Base-by-base conservation (phyloP, 37 sponge, comb jelly and placozoan genomes). In the Dysidea cf. avara region DNA sequence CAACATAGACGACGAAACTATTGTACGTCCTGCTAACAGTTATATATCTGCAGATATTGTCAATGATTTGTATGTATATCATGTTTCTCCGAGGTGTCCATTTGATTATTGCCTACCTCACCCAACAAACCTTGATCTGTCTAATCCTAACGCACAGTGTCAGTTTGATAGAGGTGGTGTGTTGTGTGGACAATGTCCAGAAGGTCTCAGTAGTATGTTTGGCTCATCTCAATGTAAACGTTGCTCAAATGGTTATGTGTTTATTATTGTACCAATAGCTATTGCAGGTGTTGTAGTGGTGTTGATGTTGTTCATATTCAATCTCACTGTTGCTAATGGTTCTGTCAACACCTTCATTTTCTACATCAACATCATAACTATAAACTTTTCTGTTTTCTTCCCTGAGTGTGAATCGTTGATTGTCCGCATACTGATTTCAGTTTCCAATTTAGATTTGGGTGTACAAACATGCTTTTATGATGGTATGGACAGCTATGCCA, bases 281-380 rank as follows among this genome's bases (percentile, higher is more conserved):
- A 3, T 38, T 26, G 51, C 53, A 32, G 5, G 31, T 17, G 71
- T 53, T n/a, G n/a, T n/a, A n/a, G n/a, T 70, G 0, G 71, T 80
- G 7, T 14, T 80, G 5, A 20, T 80, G 5, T 61, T 80, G n/a
- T 36, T 70, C 6, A 3, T 51, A 14, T 56, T 80, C 29, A 74
- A 61, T 20, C 71, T 80, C 38, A 80, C 80, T 0, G 64, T 80
- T 12, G 21, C 80, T 30, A 62, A 30, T 9, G 80, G 80, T 28
- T 71, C 80, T 14, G 63, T 80, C 53, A 80, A 61, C 52, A 64
- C 72, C 1, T 18, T 80, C 11, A 71, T 80, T n/a, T 71, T 80
- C 40, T 80, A 71, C 63, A 72, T 72, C 3, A 71, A 71, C 38
- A n/a, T 80, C 0, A 13, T 70, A 7, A 71, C 39, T 39, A 49